Evolutionary conservation across 2,113 vertebrate genomes (phyloP).

Genomic region (Corapipo altera): DNA sequence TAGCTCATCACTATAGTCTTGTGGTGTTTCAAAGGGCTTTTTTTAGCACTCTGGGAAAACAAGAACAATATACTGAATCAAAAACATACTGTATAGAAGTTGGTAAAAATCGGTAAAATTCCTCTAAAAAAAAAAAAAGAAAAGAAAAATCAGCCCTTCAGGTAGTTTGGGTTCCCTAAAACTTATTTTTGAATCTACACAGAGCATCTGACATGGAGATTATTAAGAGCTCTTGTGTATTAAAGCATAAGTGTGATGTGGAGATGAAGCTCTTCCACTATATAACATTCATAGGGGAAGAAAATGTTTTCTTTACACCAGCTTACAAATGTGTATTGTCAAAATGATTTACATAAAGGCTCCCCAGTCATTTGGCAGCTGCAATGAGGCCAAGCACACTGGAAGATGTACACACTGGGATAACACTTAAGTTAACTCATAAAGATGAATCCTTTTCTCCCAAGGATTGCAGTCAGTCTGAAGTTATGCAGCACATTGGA

Average conservation of each 20-base stretch:
- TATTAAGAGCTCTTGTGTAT: not conserved
- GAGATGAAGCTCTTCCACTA: not conserved
- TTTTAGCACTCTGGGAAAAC: conserved; percentile 21
- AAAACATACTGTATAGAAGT: not conserved
- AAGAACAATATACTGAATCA: not conserved
- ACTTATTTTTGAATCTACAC: not conserved
- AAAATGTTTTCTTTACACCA: conserved; percentile 14
- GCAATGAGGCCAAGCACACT: not conserved
- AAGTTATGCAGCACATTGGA: not conserved
- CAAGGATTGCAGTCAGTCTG: not conserved
- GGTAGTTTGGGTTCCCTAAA: not conserved
- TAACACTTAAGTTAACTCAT: not conserved
- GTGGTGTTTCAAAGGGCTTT: not conserved
- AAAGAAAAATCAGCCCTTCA: not conserved
- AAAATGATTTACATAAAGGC: not conserved
- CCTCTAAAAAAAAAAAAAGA: not conserved
- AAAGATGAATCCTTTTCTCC: not conserved
- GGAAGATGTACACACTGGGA: not conserved
- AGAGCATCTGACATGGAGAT: not conserved
- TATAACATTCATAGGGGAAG: not conserved
- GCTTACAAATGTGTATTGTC: not conserved
- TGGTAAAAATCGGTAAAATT: not conserved
- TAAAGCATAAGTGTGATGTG: not conserved
- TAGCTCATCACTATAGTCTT: conserved; percentile 5
- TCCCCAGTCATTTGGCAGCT: not conserved